These are phyloP conservation scores for Halocynthia aurantium DNA, from an alignment of 23 tunicate genomes.

Conservation along the genomic window DNA sequence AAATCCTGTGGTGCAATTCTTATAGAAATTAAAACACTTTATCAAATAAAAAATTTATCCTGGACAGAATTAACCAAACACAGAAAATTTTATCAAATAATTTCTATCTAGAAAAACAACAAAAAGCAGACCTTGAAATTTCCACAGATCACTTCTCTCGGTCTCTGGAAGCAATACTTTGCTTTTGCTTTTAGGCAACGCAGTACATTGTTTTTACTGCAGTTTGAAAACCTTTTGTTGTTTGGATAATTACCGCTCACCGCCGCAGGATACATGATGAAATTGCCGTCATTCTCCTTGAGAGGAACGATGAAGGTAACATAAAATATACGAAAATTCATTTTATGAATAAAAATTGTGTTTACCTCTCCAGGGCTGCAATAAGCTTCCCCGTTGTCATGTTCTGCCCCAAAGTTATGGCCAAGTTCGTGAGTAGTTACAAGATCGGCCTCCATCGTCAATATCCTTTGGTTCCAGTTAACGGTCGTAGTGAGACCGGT, in stretches of 20 bases:
- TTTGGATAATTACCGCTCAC: conserved; percentile 72
- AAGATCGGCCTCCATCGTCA: conserved; percentile 92
- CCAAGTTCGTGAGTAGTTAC: conserved; percentile 99
- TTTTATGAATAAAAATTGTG: not conserved
- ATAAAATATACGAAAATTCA: not conserved
- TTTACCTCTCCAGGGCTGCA: conserved; percentile 89
- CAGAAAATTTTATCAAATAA: not conserved
- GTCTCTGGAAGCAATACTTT: conserved; percentile 46
- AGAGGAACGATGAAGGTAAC: not conserved
- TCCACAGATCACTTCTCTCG: conserved; percentile 69
- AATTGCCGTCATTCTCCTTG: conserved; percentile 73
- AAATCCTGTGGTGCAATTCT: no score
- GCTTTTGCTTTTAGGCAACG: conserved; percentile 44
- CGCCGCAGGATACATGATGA: conserved; percentile 88
- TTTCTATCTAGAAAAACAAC: not conserved
- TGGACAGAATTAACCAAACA: not conserved
- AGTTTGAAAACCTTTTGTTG: conserved; percentile 79
- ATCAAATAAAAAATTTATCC: no score
- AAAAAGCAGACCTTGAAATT: conserved; percentile 72
- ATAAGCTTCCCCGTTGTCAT: conserved; percentile 51
- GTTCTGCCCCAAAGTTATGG: conserved; percentile 98
- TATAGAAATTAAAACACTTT: not conserved
- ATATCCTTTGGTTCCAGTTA: conserved; percentile 83
- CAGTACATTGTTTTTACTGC: conserved; percentile 65
- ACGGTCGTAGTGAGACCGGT: conserved; percentile 92